Percentiles rank a stretch among this genome's conserved stretches.
phyloP scores from a whole-genome alignment of 2,888 invertebrate genomes.

The Catocala sponsa region DNA sequence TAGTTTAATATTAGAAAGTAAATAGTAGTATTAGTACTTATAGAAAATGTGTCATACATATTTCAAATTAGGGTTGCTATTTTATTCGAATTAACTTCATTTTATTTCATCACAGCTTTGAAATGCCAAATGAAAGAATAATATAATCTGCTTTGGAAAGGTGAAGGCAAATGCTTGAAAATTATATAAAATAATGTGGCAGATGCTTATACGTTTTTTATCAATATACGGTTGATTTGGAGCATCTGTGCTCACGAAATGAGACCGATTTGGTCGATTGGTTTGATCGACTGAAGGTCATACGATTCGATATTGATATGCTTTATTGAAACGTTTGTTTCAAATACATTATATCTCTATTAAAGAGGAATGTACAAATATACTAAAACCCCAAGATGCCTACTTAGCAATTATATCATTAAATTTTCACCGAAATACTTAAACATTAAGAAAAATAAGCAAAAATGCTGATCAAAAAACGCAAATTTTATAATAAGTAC shows the following conservation, averaged over 20 bases:
- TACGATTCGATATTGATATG: neutral
- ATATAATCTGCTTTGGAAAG: neutral
- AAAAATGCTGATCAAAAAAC: too few species aligned
- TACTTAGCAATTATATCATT: too few species aligned
- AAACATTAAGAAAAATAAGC: too few species aligned
- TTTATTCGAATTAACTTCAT: neutral
- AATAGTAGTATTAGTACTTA: constrained; percentile 12
- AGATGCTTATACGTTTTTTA: neutral
- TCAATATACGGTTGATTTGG: neutral
- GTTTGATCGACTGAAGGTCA: constrained; percentile 2
- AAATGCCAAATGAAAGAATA: neutral
- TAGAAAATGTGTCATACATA: constrained; percentile 24
- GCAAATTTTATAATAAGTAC: too few species aligned
- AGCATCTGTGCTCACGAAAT: neutral
- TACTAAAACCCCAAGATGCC: too few species aligned
- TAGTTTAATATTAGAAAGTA: constrained; percentile 21
- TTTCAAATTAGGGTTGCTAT: constrained; percentile 43
- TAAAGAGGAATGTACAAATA: too few species aligned
- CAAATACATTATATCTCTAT: neutral
- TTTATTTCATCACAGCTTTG: neutral
- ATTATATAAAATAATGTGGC: neutral
- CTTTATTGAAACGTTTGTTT: neutral
- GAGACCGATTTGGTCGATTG: constrained; percentile 11
- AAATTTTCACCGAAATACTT: too few species aligned
- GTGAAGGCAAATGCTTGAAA: neutral